phyloP scores from a whole-genome alignment of 2,888 invertebrate genomes.

The Epinotia ramella region DNA sequence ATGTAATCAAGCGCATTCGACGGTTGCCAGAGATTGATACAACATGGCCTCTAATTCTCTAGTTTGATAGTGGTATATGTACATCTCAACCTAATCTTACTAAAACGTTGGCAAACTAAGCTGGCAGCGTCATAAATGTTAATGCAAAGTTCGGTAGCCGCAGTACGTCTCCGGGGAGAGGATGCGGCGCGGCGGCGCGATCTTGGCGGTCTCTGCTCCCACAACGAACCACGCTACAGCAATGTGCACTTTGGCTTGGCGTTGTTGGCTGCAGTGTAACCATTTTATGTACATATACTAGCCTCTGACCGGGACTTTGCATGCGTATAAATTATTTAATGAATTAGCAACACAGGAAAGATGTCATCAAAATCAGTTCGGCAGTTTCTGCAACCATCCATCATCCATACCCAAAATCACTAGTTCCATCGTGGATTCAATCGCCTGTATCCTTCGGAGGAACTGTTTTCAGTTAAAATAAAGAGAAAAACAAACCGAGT shows the following conservation, averaged over 20 bases:
- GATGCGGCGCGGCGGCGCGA: conserved; percentile 35
- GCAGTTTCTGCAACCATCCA: neutral
- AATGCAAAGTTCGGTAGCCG: conserved; percentile 39
- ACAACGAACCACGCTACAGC: conserved; percentile 28
- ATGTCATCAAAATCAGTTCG: neutral
- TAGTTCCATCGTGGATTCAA: too few species aligned
- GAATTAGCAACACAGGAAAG: neutral
- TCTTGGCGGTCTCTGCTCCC: conserved; percentile 36
- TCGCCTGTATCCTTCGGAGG: too few species aligned
- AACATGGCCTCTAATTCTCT: neutral
- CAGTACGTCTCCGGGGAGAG: conserved; percentile 39
- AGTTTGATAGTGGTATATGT: neutral
- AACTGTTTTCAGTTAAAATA: too few species aligned
- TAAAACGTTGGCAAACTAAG: conserved; percentile 20
- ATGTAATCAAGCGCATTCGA: neutral
- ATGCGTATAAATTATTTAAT: neutral
- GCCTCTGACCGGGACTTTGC: neutral
- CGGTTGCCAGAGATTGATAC: neutral
- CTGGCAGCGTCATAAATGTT: conserved; percentile 36
- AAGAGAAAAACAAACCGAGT: too few species aligned
- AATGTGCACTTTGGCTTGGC: conserved; percentile 31
- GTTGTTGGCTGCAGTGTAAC: conserved; percentile 17
- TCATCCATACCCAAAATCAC: too few species aligned
- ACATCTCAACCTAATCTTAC: neutral
- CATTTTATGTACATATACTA: neutral